Evolutionary conservation across 2,113 vertebrate genomes (phyloP).

Genomic region (Poeciliopsis prolifica): DNA sequence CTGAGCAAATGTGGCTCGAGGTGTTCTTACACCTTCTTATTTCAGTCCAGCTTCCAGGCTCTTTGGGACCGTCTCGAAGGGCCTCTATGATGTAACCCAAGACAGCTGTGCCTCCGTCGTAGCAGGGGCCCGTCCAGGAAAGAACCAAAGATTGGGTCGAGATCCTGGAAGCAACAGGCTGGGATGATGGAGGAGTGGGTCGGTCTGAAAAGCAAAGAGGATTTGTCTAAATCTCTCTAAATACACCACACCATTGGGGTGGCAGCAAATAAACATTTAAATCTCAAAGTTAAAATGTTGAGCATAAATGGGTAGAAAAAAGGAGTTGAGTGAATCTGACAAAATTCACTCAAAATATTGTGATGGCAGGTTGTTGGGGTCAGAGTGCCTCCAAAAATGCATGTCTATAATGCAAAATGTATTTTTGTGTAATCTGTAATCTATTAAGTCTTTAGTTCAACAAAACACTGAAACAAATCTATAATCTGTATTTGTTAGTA

Average conservation of each 20-base stretch:
- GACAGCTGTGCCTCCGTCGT: constrained; percentile 81
- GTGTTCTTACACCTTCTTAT: constrained; percentile 76
- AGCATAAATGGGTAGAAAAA: neutral
- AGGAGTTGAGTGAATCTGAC: neutral
- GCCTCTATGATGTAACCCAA: constrained; percentile 79
- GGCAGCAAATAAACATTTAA: neutral
- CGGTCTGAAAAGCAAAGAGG: constrained; percentile 61
- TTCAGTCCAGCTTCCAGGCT: constrained; percentile 66
- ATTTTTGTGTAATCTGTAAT: too few relatives aligned
- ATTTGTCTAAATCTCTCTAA: neutral
- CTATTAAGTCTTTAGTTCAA: too few relatives aligned
- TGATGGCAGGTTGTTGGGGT: neutral
- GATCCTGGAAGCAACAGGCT: constrained; percentile 75
- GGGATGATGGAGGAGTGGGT: constrained; percentile 77
- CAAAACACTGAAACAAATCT: too few relatives aligned
- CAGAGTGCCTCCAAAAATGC: neutral
- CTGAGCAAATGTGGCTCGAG: constrained; percentile 67
- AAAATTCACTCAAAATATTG: neutral
- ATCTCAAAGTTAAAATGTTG: neutral
- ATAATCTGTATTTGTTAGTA: too few relatives aligned
- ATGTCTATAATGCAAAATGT: too few relatives aligned
- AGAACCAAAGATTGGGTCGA: constrained; percentile 75
- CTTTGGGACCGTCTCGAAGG: constrained; percentile 22
- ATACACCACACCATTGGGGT: neutral
- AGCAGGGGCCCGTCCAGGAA: constrained; percentile 81